Percentiles rank a stretch among this genome's conserved stretches.
phyloP scores from a whole-genome alignment of 2,113 vertebrate species.

The Aspiorhynchus laticeps region DNA sequence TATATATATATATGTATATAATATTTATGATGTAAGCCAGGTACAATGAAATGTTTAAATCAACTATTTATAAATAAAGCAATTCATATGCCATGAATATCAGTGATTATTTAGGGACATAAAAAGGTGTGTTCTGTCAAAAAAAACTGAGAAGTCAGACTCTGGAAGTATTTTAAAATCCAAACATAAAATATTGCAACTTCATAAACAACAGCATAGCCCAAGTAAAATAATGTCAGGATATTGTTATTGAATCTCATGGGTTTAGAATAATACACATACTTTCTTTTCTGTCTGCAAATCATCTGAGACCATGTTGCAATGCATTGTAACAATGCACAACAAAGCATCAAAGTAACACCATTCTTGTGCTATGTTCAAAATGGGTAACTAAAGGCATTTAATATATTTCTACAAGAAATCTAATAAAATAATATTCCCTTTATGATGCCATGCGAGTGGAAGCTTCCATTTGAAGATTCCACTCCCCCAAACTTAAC shows the following conservation, averaged over 20 bases:
- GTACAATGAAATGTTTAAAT: too few relatives aligned
- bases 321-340: conserved; percentile 38
- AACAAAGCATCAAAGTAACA: conserved; percentile 25
- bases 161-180: not conserved
- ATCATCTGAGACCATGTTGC: conserved; percentile 15
- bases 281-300: not conserved
- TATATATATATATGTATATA: too few relatives aligned
- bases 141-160: too few relatives aligned
- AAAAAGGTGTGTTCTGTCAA: too few relatives aligned
- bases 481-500: not conserved
- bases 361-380: conserved; percentile 1
- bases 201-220: not conserved
- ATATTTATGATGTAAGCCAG: too few relatives aligned
- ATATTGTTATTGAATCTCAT: not conserved
- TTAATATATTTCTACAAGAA: not conserved
- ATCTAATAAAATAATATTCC: not conserved
- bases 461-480: not conserved
- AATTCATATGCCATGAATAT: too few relatives aligned
- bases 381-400: not conserved
- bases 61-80: too few relatives aligned
- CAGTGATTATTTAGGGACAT: too few relatives aligned
- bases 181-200: not conserved
- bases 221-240: not conserved
- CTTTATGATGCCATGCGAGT: not conserved
- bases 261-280: not conserved